A percentile compares a stretch with the other conserved stretches of the same genome.
Evolutionary conservation across 2,888 invertebrate genomes (phyloP).

Genomic region (Dimorphilus gyrociliatus): DNA sequence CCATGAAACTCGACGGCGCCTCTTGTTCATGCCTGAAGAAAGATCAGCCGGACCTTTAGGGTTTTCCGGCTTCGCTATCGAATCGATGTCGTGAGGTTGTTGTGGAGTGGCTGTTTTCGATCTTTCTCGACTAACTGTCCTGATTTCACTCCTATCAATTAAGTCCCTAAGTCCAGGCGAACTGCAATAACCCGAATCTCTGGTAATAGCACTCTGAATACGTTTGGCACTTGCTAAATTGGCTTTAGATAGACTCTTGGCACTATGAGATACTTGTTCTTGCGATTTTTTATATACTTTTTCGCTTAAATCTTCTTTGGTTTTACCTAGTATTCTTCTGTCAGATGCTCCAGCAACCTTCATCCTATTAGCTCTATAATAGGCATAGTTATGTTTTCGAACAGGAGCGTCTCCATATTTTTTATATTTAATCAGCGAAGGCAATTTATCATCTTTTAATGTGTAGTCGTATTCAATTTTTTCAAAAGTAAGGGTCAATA

Average conservation of each 20-base stretch:
- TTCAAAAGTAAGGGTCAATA: slow-evolving; percentile 34
- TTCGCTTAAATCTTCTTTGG: slow-evolving; percentile 8
- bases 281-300: slow-evolving; percentile 11
- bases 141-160: too few species aligned
- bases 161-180: slow-evolving; percentile 1
- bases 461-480: slow-evolving; percentile 32
- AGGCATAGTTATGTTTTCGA: slow-evolving; percentile 26
- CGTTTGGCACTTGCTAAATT: slow-evolving; percentile 18
- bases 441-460: slow-evolving; percentile 27
- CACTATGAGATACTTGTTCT: slow-evolving; percentile 25
- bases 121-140: too few species aligned
- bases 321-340: slow-evolving; percentile 18
- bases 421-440: slow-evolving; percentile 28
- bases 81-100: too few species aligned
- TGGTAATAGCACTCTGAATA: slow-evolving; percentile 15
- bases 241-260: slow-evolving; percentile 21
- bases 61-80: too few species aligned
- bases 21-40: slow-evolving; percentile 8
- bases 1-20: slow-evolving; percentile 28
- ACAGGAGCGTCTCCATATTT: slow-evolving; percentile 29
- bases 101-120: too few species aligned
- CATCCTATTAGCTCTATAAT: slow-evolving; percentile 33
- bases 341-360: slow-evolving; percentile 27
- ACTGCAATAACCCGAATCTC: slow-evolving; percentile 7
- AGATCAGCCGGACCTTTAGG: neutral